Conservation (phyloP, 2,113 vertebrate species). For the Halichoerus grypus region DNA sequence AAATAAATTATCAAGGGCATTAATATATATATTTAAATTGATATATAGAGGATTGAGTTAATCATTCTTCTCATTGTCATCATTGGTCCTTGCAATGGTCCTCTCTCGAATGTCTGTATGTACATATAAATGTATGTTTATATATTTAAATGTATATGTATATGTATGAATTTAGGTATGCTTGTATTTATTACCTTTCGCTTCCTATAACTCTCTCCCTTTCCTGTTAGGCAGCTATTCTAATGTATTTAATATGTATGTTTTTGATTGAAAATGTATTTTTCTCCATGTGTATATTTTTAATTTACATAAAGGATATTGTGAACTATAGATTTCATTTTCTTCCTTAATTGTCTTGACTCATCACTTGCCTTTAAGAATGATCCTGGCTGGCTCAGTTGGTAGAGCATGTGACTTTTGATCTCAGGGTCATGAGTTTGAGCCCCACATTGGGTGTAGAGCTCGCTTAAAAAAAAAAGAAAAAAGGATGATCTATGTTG, state of each 20-base stretch:
- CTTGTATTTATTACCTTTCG: conserved; percentile 5
- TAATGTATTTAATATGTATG: not conserved
- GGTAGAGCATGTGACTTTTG: not conserved
- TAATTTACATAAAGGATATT: not conserved
- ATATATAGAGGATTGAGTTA: not conserved
- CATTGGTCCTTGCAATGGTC: not conserved
- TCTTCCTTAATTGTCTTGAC: not conserved
- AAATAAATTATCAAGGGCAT: not conserved
- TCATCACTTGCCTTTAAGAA: not conserved
- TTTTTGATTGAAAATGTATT: not conserved
- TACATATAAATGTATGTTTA: not conserved
- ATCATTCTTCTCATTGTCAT: not conserved
- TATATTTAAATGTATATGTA: not conserved
- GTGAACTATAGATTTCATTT: not conserved
- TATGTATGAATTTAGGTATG: not conserved
- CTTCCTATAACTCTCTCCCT: not conserved
- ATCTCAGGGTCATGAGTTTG: not conserved
- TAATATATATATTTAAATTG: not conserved
- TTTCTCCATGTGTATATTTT: not conserved
- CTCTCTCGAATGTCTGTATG: not conserved
- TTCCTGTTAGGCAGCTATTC: not conserved
- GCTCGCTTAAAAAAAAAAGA: not conserved
- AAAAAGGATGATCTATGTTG: not conserved
- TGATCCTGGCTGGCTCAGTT: not conserved
- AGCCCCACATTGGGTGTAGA: not conserved